These are phyloP conservation scores for Dynastes tityus DNA, from an alignment of 2,888 invertebrate genomes.

Conservation along the genomic window DNA sequence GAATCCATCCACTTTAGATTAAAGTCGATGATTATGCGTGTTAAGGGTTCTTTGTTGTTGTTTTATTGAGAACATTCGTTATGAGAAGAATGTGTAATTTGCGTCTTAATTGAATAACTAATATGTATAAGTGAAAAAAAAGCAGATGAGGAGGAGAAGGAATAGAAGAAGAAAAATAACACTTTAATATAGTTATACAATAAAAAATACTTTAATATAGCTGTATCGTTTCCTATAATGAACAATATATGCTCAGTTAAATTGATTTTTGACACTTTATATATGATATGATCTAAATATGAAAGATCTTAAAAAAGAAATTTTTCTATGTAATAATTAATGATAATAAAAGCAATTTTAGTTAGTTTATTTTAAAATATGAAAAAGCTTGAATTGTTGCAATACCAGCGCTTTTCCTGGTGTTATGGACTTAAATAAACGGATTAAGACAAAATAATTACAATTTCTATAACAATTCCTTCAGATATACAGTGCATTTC, in stretches of 20 bases:
- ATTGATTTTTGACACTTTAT: constrained; percentile 59
- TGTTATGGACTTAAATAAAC: too few species aligned
- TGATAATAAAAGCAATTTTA: too few species aligned
- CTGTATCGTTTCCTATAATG: constrained; percentile 56
- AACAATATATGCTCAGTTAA: constrained; percentile 64
- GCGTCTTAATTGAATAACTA: constrained; percentile 53
- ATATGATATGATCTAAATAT: not conserved
- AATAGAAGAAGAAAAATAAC: too few species aligned
- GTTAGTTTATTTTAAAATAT: too few species aligned
- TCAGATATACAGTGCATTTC: too few species aligned
- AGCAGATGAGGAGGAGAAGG: constrained; percentile 36
- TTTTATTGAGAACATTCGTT: constrained; percentile 25
- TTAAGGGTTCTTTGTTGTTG: constrained; percentile 12
- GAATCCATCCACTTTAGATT: not conserved
- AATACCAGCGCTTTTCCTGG: too few species aligned
- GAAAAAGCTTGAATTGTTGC: too few species aligned
- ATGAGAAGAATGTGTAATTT: constrained; percentile 42
- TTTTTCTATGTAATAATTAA: not conserved
- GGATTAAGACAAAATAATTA: too few species aligned
- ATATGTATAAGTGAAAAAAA: constrained; percentile 26
- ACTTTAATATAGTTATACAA: too few species aligned
- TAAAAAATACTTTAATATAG: constrained; percentile 62
- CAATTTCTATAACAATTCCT: too few species aligned
- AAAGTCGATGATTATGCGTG: not conserved
- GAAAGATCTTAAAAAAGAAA: constrained; percentile 11